Evolutionary conservation across 1,140 invertebrate genomes (phyloP), one percentile per base, ranked within the genome.

Genomic region (Formica exsecta): DNA sequence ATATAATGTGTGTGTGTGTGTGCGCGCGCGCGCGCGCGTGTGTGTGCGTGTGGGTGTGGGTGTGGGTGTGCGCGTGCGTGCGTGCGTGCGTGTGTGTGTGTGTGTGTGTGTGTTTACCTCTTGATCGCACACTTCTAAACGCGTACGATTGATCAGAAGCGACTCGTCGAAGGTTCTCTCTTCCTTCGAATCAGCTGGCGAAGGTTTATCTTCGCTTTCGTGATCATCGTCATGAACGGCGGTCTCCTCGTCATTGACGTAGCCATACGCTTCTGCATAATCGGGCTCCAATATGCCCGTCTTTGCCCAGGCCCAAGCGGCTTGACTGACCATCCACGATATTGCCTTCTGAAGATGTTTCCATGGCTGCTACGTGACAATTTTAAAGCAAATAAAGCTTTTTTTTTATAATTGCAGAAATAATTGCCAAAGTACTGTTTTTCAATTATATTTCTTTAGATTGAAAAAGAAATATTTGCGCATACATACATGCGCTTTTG

Each of bases 51-150:
- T 22, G 22, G 22, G 22, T 22, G 22, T 22, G 22, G 0, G 22
- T 22, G 22, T 22, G 22, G 22, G 22, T 22, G 22, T 22, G 22
- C 22, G 22, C 22, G 22, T 22, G 22, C 22, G 22, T 22, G 22
- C 22, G 22, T 22, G 22, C 22, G 22, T 22, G 22, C 22, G 22
- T 22, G 22, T 0, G 22, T 22, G 22, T 0, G 22, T 22, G 22
- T 22, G 22, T 22, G 22, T 22, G 32, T 32, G 32, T 32, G 32
- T 32, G 32, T 57, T 94, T 94, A 96, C 96, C 91, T 97, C 96
- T 92, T 97, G 96, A 93, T 98, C 98, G 92, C 98, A 98, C 1
- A 98, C 97, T 86, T 97, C 96, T 0, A 97, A 97, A 61, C 96
- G 95, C 0, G 98, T 98, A 85, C 97, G 96, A 84, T 97, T 98